Percentiles rank a stretch among this genome's conserved stretches.
Evolutionary conservation across 2,888 invertebrate genomes (phyloP).

Genomic region (Teleogryllus oceanicus): DNA sequence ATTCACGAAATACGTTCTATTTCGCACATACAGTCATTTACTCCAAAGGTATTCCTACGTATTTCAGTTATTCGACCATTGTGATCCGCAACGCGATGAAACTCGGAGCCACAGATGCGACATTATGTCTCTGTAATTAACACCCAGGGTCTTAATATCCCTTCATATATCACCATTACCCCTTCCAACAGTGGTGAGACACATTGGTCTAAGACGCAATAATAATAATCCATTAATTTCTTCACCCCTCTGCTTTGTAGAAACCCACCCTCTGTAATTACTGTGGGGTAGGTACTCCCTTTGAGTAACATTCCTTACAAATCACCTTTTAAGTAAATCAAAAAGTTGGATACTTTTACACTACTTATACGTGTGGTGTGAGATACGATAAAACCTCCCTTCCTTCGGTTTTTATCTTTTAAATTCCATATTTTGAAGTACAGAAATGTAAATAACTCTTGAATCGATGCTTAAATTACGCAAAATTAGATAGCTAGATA

Average conservation of each 20-base stretch:
- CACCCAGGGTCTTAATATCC: not conserved
- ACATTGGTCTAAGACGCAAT: constrained; percentile 18
- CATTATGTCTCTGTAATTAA: not conserved
- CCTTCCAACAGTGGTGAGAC: not conserved
- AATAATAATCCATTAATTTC: constrained; percentile 18
- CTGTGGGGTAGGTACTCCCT: not conserved
- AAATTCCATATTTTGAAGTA: too few species aligned
- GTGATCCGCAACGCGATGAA: not conserved
- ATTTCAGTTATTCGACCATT: too few species aligned
- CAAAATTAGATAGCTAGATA: too few species aligned
- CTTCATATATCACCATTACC: not conserved
- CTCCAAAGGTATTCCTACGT: too few species aligned
- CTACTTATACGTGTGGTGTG: too few species aligned
- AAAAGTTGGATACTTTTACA: not conserved
- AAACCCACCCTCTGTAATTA: not conserved
- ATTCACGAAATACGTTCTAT: too few species aligned
- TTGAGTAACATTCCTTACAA: not conserved
- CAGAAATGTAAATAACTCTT: too few species aligned
- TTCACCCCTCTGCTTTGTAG: not conserved
- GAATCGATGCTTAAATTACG: too few species aligned
- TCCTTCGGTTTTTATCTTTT: too few species aligned
- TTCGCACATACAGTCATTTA: too few species aligned
- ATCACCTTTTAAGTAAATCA: not conserved
- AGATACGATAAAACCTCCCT: too few species aligned
- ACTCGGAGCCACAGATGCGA: not conserved